A percentile compares a stretch with the other conserved stretches of the same genome.
phyloP scores from a whole-genome alignment of 2,888 invertebrate species.

The Lasioglossum figueresi region DNA sequence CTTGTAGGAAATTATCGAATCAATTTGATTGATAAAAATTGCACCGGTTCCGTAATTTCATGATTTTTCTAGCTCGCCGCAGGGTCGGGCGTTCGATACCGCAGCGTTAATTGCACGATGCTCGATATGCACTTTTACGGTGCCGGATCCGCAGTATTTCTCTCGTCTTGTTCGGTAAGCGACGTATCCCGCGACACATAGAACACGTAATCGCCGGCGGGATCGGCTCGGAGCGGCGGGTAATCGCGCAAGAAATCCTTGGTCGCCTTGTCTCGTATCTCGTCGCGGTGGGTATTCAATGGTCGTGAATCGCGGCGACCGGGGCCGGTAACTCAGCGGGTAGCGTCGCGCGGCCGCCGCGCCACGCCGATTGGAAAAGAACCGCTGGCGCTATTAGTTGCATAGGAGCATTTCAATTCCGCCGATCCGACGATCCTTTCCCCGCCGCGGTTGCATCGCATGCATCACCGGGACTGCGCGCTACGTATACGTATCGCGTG shows the following conservation, averaged over 20 bases:
- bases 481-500: constrained; percentile 28
- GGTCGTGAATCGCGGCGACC: constrained; percentile 25
- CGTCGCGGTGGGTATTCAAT: constrained; percentile 35
- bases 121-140: background rate
- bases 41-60: background rate
- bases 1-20: background rate
- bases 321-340: constrained; percentile 51
- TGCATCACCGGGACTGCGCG: constrained; percentile 38
- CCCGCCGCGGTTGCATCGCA: constrained; percentile 25
- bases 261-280: constrained; percentile 30
- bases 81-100: background rate
- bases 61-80: background rate
- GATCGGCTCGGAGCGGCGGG: constrained; percentile 48
- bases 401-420: constrained; percentile 69
- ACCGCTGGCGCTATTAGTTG: constrained; percentile 60
- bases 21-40: background rate
- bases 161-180: constrained; percentile 31
- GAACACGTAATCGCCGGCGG: constrained; percentile 55
- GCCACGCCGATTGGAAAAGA: constrained; percentile 24
- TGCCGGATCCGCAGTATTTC: constrained; percentile 15
- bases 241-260: constrained; percentile 59
- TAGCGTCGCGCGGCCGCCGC: constrained; percentile 16
- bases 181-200: constrained; percentile 50
- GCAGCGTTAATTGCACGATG: background rate
- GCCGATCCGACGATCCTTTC: constrained; percentile 31